A percentile compares a stretch with the other conserved stretches of the same genome.
phyloP scores from a whole-genome alignment of 2,113 vertebrate species.

The Rousettus leschenaultii region DNA sequence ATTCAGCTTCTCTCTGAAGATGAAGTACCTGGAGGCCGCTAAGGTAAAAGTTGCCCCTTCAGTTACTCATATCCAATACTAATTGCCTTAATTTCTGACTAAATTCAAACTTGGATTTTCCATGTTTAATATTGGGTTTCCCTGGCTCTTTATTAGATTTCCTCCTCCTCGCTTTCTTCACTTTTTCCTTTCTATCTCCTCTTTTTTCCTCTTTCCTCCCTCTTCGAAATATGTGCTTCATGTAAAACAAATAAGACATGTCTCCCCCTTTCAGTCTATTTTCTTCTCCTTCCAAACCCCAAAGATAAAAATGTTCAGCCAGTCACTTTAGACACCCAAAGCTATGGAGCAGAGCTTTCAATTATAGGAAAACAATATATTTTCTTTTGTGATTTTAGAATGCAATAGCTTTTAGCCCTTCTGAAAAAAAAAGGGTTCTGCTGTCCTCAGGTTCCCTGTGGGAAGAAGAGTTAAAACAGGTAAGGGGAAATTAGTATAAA shows the following conservation, averaged over 20 bases:
- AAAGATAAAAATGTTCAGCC: background rate
- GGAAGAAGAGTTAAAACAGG: background rate
- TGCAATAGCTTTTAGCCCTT: background rate
- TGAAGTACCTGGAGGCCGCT: rapidly evolving
- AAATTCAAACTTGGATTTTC: background rate
- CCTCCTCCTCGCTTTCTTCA: background rate
- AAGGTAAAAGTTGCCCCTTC: background rate
- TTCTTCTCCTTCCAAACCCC: background rate
- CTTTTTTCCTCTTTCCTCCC: rapidly evolving
- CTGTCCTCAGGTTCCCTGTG: background rate
- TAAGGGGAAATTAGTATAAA: background rate
- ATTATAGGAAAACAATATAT: background rate
- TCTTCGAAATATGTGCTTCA: background rate
- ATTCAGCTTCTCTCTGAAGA: background rate
- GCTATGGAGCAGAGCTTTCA: background rate
- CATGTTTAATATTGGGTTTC: rapidly evolving
- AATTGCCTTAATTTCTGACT: background rate
- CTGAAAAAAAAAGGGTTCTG: background rate
- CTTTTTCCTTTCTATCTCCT: background rate
- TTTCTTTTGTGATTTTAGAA: background rate
- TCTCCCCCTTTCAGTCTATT: background rate
- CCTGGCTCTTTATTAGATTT: background rate
- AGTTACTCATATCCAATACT: background rate
- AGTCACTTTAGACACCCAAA: background rate
- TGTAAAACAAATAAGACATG: background rate